Percentiles rank a stretch among this genome's conserved stretches.
phyloP scores from a whole-genome alignment of 1,140 invertebrate species.

The Vanessa tameamea region DNA sequence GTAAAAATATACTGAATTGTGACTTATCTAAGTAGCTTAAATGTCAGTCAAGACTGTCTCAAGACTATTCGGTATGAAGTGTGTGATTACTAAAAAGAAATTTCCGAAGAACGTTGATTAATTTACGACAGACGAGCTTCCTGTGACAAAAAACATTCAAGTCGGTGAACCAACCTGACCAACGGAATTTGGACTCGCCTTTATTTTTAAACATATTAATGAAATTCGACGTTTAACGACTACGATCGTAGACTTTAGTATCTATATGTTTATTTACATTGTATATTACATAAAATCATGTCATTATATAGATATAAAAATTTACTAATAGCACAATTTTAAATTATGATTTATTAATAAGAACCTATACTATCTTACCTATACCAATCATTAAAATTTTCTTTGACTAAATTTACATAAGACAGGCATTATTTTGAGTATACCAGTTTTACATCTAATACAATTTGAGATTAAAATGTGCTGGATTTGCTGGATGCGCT shows the following conservation, averaged over 20 bases:
- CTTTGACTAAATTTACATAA: neutral
- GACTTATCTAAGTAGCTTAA: no score
- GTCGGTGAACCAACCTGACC: slow-evolving; percentile 50
- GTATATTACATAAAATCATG: slow-evolving; percentile 23
- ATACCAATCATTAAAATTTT: neutral
- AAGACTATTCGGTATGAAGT: neutral
- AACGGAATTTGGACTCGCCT: slow-evolving; percentile 44
- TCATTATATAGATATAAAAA: slow-evolving; percentile 10
- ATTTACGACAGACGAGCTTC: slow-evolving; percentile 70
- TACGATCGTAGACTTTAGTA: slow-evolving; percentile 15
- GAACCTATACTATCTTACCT: neutral
- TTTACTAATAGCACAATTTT: slow-evolving; percentile 1
- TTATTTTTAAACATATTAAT: slow-evolving; percentile 49
- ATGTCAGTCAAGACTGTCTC: neutral
- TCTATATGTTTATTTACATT: slow-evolving; percentile 21
- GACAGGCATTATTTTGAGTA: no score
- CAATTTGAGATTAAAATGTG: no score
- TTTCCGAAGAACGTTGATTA: slow-evolving; percentile 59
- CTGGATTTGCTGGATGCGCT: no score
- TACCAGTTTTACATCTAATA: no score
- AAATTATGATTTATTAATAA: neutral
- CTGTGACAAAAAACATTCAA: slow-evolving; percentile 59
- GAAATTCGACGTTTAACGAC: slow-evolving; percentile 47
- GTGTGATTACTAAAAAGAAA: slow-evolving; percentile 23
- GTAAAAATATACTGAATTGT: no score